Base-by-base conservation (phyloP, 2,797 vertebrate species). In the Sebastiscus tertius region DNA sequence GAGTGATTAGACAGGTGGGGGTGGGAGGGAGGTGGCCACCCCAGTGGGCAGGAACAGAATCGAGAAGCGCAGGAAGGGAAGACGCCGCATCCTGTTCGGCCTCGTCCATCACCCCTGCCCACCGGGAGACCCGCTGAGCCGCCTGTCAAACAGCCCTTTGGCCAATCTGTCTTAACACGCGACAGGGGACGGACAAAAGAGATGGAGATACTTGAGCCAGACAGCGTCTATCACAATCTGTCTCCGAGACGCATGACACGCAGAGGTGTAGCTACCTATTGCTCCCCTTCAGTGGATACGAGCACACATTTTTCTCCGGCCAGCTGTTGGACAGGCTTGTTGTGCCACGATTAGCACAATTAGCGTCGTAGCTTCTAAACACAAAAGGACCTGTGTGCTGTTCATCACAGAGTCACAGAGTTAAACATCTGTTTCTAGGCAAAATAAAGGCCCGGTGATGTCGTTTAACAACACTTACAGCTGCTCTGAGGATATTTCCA, bases 91-190 rank as follows among this genome's bases (percentile, higher is more conserved):
- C 96, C 95, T 96, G 95, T 94, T 83, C 61, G 6, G 80, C 77
- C 90, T 96, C 95, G 89, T 96, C 93, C 94, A 64, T 96, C 96
- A 95, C 85, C 18, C n/a, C 56, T 5, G 74, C 89, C 77, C 90
- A 76, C 86, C 12, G 79, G 90, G 95, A 79, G 83, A 77, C 78
- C 92, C 42, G 84, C 79, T 83, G 72, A 83, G 72, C 89, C 56
- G 93, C 86, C 94, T 60, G 82, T 96, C 95, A 95, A 68, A 82
- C 72, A 5, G 76, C 77, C 82, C 34, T 34, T 16, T 2, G 65
- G 70, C 79, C 93, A 83, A 93, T 96, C 94, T 59, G 86, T 96
- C 95, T 94, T 83, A 0, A 73, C 31, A 46, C 77, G 80, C 80
- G 95, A 95, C 95, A 83, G 65, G 60, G 36, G 58, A 82, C 87